Evolutionary conservation across 2,797 vertebrate species (phyloP).

Genomic region (Emys orbicularis): DNA sequence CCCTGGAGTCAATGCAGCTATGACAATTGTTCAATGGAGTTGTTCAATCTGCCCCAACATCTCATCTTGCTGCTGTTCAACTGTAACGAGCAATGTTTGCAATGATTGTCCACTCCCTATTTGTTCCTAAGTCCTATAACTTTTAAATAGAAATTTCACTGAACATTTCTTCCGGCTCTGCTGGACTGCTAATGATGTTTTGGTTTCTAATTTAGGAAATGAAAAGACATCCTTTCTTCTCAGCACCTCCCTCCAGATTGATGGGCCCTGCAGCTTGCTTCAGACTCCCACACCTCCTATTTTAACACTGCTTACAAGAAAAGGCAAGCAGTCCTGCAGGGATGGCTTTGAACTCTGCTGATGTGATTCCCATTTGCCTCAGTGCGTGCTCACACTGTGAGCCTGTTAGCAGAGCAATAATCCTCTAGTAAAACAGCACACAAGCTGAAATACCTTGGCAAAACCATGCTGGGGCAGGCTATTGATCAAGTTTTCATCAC

Average conservation of each 20-base stretch:
- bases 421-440: background rate
- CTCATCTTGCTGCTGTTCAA: accelerated
- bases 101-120: background rate
- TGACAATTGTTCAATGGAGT: too few species aligned
- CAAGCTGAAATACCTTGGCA: background rate
- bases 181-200: accelerated
- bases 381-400: accelerated
- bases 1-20: background rate
- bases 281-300: accelerated
- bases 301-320: accelerated
- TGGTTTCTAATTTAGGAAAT: background rate
- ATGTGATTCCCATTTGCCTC: accelerated
- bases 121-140: accelerated
- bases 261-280: accelerated
- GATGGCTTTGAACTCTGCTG: background rate
- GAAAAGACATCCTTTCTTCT: background rate
- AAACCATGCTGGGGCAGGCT: accelerated
- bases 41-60: accelerated
- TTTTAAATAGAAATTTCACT: accelerated
- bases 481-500: background rate
- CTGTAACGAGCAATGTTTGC: accelerated
- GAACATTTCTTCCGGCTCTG: accelerated
- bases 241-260: background rate
- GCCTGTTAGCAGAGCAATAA: background rate
- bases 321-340: accelerated